Evolutionary conservation across 2,888 invertebrate genomes (phyloP), one percentile per base, ranked within the genome.

Genomic region (Heliconius sara): DNA sequence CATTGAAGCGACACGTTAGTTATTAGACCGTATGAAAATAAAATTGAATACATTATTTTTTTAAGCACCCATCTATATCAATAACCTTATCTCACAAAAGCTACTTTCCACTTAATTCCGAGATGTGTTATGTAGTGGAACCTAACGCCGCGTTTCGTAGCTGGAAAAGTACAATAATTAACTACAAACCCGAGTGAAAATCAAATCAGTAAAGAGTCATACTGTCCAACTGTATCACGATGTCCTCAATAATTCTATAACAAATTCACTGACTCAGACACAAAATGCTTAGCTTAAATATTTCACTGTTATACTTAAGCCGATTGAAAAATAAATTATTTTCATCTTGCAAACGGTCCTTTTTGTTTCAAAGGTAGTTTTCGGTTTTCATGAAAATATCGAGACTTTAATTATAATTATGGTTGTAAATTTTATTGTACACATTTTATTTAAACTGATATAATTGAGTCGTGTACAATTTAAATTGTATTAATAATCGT

Each of bases 211-310:
- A 60, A 60, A 60, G 1, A 10, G n/a, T 10, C 10, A 60, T n/a
- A n/a, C 60, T n/a, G n/a, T n/a, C 2, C 60, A 10, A n/a, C n/a
- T n/a, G 12, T 10, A n/a, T n/a, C n/a, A n/a, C n/a, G n/a, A 39
- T 39, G 68, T n/a, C 16, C 43, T 9, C 10, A 43, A 43, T 70
- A 70, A 47, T 34, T 22, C 27, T n/a, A 22, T 72, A 57, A n/a
- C 57, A 72, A 30, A 57, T 57, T 72, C n/a, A 72, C 30, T 57
- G 9, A 22, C 57, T 34, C 27, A 34, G 22, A 57, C 27, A 72
- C 30, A 72, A 72, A 72, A 72, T 85, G 34, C 34, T 22, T 57
- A 47, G 43, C 25, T 70, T 9, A 43, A 43, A 73, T 43, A 74
- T 63, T 74, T 74, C 9, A 74, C n/a, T 74, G 27, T 39, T 73